Base-by-base conservation (phyloP, 2,113 vertebrate genomes). In the Genyomyrus donnyi region DNA sequence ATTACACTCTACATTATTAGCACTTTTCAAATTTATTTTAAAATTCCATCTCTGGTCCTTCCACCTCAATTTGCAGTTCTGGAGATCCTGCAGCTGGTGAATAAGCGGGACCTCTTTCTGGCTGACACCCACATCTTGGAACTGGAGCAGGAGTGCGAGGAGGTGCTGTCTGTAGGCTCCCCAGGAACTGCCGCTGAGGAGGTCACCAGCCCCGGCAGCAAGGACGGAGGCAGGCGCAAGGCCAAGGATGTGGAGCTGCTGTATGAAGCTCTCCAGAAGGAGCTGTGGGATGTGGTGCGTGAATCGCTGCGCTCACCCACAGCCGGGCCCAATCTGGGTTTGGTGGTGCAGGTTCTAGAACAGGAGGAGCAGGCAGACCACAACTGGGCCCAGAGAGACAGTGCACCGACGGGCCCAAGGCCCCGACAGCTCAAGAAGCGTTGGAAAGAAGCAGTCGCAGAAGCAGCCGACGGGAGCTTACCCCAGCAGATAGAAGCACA, bases 31-130 rank as follows among this genome's bases (percentile, higher is more conserved):
- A 39, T 77, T 1, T 77, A 77, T 19, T 77, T 74, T 74, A 39
- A 77, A 35, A 39, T 56, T 24, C 53, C 19, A 21, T 7, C 53
- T n/a, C 56, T 62, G 56, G 35, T 39, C 50, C 35, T 19, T 27
- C 66, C 1, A 10, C 24, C 1, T 21, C 21, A 24, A 11, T 87
- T 74, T 39, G 0, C 91, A 98, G 97, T 98, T 17, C 93, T 98
- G 90, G 97, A 98, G 92, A 99, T 99, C 93, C 94, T 97, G 91
- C 96, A 97, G 94, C 92, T 98, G 92, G 97, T 99, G 91, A 97
- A 97, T 91, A 96, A 94, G 77, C 95, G 97, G 5, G 98, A 98
- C 56, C 95, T 99, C 70, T 91, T 97, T 15, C 93, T 95, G 0
- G 98, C 98, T 0, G 97, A 98, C 90, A 93, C 94, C 0, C 97